phyloP scores from a whole-genome alignment of 2,888 invertebrate species.

The Phania funesta region DNA sequence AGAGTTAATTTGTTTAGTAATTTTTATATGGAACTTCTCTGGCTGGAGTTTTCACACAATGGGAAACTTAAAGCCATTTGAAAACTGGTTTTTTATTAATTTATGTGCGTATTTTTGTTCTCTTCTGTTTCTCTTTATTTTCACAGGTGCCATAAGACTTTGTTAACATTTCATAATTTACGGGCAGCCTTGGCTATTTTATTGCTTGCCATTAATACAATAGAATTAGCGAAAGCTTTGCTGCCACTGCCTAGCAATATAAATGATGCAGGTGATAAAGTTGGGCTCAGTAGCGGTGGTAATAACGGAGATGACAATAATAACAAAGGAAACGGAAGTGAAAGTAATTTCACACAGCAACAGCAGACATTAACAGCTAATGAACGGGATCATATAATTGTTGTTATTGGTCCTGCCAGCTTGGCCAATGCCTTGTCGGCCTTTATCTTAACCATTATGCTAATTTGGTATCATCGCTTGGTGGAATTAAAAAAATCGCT shows the following conservation, averaged over 20 bases:
- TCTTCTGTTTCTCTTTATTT: constrained; percentile 21
- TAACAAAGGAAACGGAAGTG: constrained; percentile 63
- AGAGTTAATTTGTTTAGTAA: constrained; percentile 53
- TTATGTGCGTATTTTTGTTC: background rate
- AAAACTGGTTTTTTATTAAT: background rate
- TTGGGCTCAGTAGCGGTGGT: constrained; percentile 12
- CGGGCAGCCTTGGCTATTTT: constrained; percentile 76
- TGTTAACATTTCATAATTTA: constrained; percentile 79
- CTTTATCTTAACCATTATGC: constrained; percentile 74
- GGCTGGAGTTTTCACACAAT: background rate
- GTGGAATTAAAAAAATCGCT: constrained; percentile 76
- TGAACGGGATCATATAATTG: constrained; percentile 69
- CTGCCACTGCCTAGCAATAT: constrained; percentile 70
- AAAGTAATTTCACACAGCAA: constrained; percentile 60
- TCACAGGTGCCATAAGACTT: constrained; percentile 76
- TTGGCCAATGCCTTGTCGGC: constrained; percentile 76
- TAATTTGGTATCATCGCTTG: constrained; percentile 78
- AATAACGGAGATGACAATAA: constrained; percentile 57
- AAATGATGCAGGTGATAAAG: constrained; percentile 27
- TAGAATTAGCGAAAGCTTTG: constrained; percentile 77
- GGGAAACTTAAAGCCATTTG: background rate
- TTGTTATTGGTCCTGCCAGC: constrained; percentile 73
- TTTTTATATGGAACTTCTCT: constrained; percentile 27
- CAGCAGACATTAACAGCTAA: constrained; percentile 30
- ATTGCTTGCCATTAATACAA: constrained; percentile 76